Conservation (phyloP, 2,888 invertebrate genomes). For the Philhelius pedissequus region DNA sequence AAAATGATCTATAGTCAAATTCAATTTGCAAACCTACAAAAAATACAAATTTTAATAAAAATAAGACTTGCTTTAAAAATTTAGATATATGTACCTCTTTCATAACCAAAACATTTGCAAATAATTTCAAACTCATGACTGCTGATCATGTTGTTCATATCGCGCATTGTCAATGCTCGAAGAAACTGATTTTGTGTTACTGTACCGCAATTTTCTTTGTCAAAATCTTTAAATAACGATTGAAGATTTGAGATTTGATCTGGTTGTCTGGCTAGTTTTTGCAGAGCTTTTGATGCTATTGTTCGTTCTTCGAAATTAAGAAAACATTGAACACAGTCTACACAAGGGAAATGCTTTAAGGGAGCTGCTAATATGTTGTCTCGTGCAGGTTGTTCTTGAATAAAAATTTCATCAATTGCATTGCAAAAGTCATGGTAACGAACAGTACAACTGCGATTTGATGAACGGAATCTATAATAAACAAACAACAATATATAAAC, state of each 20-base stretch:
- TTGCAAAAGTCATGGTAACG: constrained; percentile 85
- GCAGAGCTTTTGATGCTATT: constrained; percentile 83
- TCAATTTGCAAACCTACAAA: constrained; percentile 79
- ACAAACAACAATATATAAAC: background rate
- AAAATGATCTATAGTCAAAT: constrained; percentile 86
- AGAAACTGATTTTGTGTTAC: constrained; percentile 83
- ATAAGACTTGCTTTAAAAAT: background rate
- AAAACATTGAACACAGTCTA: constrained; percentile 82
- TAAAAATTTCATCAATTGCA: constrained; percentile 85
- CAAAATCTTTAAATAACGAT: constrained; percentile 86
- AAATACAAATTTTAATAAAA: background rate
- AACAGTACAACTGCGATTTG: constrained; percentile 81
- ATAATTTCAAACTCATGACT: constrained; percentile 85
- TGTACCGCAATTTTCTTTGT: constrained; percentile 84
- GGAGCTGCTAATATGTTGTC: constrained; percentile 84
- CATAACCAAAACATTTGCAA: constrained; percentile 86
- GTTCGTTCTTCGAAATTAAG: constrained; percentile 87
- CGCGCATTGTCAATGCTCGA: constrained; percentile 83
- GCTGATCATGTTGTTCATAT: constrained; percentile 83
- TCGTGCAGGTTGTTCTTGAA: constrained; percentile 83
- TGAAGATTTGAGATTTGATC: constrained; percentile 85
- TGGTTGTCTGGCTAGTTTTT: constrained; percentile 84
- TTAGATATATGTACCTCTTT: constrained; percentile 82
- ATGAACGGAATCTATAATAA: constrained; percentile 83
- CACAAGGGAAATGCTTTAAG: constrained; percentile 84